Evolutionary conservation across 1,140 invertebrate species (phyloP).

Genomic region (Lysiphlebus fabarum): DNA sequence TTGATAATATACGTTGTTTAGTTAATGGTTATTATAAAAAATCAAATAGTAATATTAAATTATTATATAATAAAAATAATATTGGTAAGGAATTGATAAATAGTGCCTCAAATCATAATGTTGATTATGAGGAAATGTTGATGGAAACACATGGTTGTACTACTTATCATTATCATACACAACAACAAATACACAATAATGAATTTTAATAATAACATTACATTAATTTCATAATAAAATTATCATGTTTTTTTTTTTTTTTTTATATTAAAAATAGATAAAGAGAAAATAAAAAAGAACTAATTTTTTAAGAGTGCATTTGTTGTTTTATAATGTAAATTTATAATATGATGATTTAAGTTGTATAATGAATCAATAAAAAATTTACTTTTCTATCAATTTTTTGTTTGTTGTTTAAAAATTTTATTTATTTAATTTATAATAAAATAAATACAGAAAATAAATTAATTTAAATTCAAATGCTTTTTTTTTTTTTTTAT

Average conservation of each 20-base stretch:
- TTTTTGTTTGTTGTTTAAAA: too few relatives aligned
- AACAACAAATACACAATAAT: constrained; percentile 31
- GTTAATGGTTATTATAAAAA: constrained; percentile 26
- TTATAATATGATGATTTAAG: constrained; percentile 20
- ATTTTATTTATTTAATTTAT: too few relatives aligned
- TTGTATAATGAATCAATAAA: constrained; percentile 35
- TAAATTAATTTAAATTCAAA: too few relatives aligned
- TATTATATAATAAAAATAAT: constrained; percentile 28
- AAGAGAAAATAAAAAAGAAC: constrained; percentile 20
- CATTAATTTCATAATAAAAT: too few relatives aligned
- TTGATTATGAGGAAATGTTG: constrained; percentile 44
- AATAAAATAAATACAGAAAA: too few relatives aligned
- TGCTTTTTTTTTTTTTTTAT: too few relatives aligned
- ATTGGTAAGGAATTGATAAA: constrained; percentile 18
- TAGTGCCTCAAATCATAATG: constrained; percentile 20
- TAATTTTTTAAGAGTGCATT: constrained; percentile 16
- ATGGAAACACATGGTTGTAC: constrained; percentile 48
- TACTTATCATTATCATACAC: constrained; percentile 40
- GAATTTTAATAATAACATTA: constrained; percentile 41
- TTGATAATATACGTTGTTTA: too few relatives aligned
- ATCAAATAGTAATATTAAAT: constrained; percentile 38
- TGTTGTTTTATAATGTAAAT: neutral
- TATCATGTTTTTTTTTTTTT: too few relatives aligned
- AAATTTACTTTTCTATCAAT: constrained; percentile 39
- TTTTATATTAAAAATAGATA: too few relatives aligned